phyloP scores from a whole-genome alignment of 2,797 vertebrate genomes.

The Anguilla megastoma region DNA sequence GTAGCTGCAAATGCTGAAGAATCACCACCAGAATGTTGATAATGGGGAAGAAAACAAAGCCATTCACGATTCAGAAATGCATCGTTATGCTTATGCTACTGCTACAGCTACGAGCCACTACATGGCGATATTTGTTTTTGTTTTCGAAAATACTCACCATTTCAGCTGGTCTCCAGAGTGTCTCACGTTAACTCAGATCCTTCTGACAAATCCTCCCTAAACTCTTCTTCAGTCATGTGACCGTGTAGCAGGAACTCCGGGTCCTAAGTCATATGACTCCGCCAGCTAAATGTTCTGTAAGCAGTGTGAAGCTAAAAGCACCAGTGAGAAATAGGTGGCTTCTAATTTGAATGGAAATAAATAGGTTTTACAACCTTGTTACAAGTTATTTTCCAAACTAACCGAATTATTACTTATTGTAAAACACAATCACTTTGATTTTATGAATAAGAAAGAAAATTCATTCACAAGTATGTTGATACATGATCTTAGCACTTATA shows the following conservation, averaged over 20 bases:
- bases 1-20: neutral
- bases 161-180: slow-evolving; percentile 19
- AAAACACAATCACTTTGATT: too few relatives aligned
- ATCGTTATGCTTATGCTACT: neutral
- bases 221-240: slow-evolving; percentile 39
- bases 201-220: slow-evolving; percentile 16
- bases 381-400: too few relatives aligned
- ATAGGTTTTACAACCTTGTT: too few relatives aligned
- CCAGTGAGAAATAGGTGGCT: too few relatives aligned
- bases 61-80: neutral
- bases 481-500: too few relatives aligned
- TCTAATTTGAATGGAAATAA: too few relatives aligned
- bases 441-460: too few relatives aligned
- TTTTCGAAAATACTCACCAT: slow-evolving; percentile 35
- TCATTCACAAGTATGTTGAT: too few relatives aligned
- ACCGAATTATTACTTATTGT: too few relatives aligned
- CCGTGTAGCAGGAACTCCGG: slow-evolving; percentile 22
- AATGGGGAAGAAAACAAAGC: neutral
- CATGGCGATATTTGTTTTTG: neutral
- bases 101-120: neutral
- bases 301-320: too few relatives aligned
- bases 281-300: too few relatives aligned
- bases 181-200: slow-evolving; percentile 10
- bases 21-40: neutral
- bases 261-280: too few relatives aligned